Evolutionary conservation across 2,888 invertebrate genomes (phyloP), one percentile per base, ranked within the genome.

Genomic region (Orthosia cruda): DNA sequence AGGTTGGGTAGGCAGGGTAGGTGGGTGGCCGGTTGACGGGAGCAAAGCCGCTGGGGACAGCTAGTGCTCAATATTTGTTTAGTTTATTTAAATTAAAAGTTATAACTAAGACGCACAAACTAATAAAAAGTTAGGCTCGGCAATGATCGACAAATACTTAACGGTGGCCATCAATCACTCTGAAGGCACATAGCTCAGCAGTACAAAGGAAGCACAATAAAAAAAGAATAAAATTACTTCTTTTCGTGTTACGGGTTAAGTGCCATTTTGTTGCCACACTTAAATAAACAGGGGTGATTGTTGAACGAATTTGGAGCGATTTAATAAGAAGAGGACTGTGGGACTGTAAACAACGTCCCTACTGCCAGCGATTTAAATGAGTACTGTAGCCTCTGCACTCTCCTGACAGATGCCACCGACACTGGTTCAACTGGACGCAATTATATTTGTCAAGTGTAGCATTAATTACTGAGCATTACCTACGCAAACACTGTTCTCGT

Each of bases 141-240:
- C 58, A 63, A 63, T 64, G 20, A 76, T 74, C 77, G 71, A 73
- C 75, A 72, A 78, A 77, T 78, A 79, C 71, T 62, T 73, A 71
- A 79, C 71, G 50, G 65, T 49, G 20, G 47, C 62, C 74, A 87
- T 87, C 86, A 77, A 87, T 87, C 87, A 88, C 71, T 66, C 59
- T 54, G 40, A 61, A 80, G 78, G 67, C 74, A 76, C 57, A 84
- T 80, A 83, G 74, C 74, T 85, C 79, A 74, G 54, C 59, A 47
- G 54, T 69, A 82, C 82, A 87, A 86, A 84, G 65, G 77, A 75
- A 87, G 80, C 71, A 75, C 75, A 80, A 77, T 75, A 70, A 70
- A 81, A 80, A 66, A 70, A 80, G 40, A 81, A 74, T 75, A 79
- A 83, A 83, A 87, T 74, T 61, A 77, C 75, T 74, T 71, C 18